Evolutionary conservation across 2,888 invertebrate genomes (phyloP).

Genomic region (Drosophila mettleri): DNA sequence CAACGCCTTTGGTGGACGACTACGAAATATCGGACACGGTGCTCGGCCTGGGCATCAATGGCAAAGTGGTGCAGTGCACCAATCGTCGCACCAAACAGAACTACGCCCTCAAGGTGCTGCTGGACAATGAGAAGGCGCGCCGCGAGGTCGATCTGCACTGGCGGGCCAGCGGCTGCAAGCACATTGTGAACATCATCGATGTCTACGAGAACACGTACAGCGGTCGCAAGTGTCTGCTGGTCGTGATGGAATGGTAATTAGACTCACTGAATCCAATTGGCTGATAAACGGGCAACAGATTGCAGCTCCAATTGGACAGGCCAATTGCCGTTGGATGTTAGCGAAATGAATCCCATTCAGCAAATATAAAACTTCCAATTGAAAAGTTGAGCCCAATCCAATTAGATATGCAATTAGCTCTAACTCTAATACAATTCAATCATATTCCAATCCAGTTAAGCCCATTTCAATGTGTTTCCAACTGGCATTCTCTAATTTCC

Average conservation of each 20-base stretch:
- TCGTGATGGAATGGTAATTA: conserved; percentile 98
- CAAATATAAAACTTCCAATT: no score
- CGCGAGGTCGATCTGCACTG: conserved; percentile 98
- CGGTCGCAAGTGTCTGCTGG: conserved; percentile 95
- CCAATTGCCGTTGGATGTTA: no score
- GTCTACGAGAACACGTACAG: conserved; percentile 99
- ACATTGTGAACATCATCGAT: conserved; percentile 95
- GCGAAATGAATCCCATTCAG: no score
- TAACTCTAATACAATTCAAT: neutral
- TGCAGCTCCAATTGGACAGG: no score
- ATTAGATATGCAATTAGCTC: no score
- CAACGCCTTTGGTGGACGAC: conserved; percentile 93
- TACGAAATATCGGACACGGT: conserved; percentile 97
- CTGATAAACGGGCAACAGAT: no score
- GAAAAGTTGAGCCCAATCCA: no score
- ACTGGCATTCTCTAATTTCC: neutral
- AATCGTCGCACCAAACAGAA: conserved; percentile 91
- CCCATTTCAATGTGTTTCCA: neutral
- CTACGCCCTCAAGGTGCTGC: conserved; percentile 96
- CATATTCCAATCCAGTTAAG: neutral
- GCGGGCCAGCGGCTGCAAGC: conserved; percentile 94
- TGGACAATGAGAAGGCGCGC: conserved; percentile 96
- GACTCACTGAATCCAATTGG: neutral
- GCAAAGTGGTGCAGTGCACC: conserved; percentile 98
- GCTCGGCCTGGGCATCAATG: conserved; percentile 98